phyloP scores from a whole-genome alignment of 2,797 vertebrate genomes.

The Sebastes kiyomatsui region DNA sequence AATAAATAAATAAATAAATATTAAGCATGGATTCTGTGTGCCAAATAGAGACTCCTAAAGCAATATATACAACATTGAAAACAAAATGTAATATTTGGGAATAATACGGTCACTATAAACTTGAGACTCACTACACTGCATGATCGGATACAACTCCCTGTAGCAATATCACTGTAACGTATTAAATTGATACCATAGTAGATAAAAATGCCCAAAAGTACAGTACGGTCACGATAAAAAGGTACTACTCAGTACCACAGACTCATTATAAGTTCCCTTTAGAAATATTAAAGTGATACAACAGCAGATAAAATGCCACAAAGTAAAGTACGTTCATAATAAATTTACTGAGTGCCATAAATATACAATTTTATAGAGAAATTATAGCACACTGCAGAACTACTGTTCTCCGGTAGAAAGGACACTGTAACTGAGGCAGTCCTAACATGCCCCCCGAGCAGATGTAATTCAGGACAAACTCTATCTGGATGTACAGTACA shows the following conservation, averaged over 20 bases:
- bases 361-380: neutral
- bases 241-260: neutral
- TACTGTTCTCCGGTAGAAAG: constrained; percentile 24
- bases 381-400: constrained; percentile 4
- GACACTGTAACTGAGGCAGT: constrained; percentile 14
- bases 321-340: neutral
- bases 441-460: too few species aligned
- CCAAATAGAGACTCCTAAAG: too few species aligned
- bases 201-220: neutral
- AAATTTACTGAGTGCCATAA: neutral
- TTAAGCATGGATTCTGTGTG: too few species aligned
- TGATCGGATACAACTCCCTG: neutral
- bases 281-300: neutral
- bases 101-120: neutral
- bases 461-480: constrained; percentile 23
- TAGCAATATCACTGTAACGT: neutral
- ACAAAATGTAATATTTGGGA: neutral
- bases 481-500: neutral
- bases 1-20: too few species aligned
- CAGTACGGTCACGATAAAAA: neutral
- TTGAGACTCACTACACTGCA: neutral
- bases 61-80: too few species aligned
- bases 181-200: neutral
- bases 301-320: neutral
- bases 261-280: neutral